These are phyloP conservation scores for Drosophila lowei DNA, from an alignment of 1,140 invertebrate species.

Conservation along the genomic window DNA sequence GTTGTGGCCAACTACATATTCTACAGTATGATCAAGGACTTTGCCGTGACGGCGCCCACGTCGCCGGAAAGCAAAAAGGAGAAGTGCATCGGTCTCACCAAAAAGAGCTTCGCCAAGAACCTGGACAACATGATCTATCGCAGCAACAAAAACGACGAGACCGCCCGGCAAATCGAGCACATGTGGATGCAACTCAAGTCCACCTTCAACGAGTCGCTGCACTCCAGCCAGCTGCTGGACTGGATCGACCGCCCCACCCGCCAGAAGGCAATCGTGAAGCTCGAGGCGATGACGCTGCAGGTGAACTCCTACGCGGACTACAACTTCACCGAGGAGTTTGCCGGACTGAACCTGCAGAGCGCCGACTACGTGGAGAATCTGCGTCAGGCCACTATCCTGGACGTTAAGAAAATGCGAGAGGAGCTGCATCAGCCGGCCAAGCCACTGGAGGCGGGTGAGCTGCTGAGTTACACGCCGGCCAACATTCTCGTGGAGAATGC, in stretches of 20 bases:
- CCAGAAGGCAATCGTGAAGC: conserved; percentile 54
- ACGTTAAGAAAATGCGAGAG: conserved; percentile 16
- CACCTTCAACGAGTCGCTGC: conserved; percentile 50
- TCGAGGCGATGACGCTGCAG: conserved; percentile 60
- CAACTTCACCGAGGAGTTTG: conserved; percentile 64
- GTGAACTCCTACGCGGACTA: conserved; percentile 58
- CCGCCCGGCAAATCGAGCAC: conserved; percentile 50
- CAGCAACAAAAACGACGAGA: conserved; percentile 47
- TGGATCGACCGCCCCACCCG: conserved; percentile 52
- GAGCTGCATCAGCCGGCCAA: conserved; percentile 48
- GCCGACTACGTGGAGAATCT: conserved; percentile 50
- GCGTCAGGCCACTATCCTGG: conserved; percentile 2
- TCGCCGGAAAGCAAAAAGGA: conserved; percentile 6
- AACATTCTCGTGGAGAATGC: conserved; percentile 69
- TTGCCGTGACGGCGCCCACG: conserved; percentile 23
- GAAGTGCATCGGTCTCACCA: conserved; percentile 48
- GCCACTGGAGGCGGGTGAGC: conserved; percentile 51
- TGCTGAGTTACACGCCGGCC: conserved; percentile 66
- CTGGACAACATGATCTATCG: conserved; percentile 74
- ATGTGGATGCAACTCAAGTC: conserved; percentile 65
- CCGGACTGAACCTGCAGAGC: conserved; percentile 32
- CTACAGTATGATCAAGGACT: conserved; percentile 49
- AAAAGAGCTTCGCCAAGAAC: conserved; percentile 61
- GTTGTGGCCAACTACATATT: conserved; percentile 71
- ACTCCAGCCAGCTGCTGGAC: conserved; percentile 25